Evolutionary conservation across 1,140 invertebrate species (phyloP).

Genomic region (Mercenaria mercenaria): DNA sequence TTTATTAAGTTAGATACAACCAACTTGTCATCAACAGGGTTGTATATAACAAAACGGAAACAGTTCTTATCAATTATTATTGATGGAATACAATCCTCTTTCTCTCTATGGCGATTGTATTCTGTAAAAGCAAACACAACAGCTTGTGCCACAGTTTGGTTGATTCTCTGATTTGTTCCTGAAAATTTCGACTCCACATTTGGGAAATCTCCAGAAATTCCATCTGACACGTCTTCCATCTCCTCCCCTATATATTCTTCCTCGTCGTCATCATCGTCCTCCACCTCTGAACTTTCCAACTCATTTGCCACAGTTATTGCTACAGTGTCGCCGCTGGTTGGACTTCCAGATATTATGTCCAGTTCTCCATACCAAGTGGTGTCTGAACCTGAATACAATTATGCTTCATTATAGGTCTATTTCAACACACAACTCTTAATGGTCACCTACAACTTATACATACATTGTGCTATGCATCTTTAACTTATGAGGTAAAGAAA

Average conservation of each 20-base stretch:
- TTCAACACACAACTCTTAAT: too few relatives aligned
- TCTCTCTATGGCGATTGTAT: not conserved
- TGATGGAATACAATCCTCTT: not conserved
- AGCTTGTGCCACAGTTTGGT: not conserved
- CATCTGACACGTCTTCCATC: not conserved
- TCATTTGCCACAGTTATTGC: not conserved
- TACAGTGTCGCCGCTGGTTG: not conserved
- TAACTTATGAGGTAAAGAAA: too few relatives aligned
- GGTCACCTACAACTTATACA: too few relatives aligned
- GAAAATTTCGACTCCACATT: not conserved
- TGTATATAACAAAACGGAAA: not conserved
- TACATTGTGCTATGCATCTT: too few relatives aligned
- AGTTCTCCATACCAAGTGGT: not conserved
- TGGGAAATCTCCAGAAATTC: not conserved
- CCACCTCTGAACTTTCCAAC: too few relatives aligned
- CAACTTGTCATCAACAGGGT: not conserved
- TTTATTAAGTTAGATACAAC: not conserved
- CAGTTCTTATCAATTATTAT: not conserved
- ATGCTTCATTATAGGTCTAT: too few relatives aligned
- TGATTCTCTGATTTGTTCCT: not conserved
- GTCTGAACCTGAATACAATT: not conserved
- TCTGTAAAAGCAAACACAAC: not conserved
- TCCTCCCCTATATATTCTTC: not conserved
- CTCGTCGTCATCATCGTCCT: not conserved
- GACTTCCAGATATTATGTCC: not conserved